These are phyloP conservation scores for Himalopsyche kuldschensis DNA, from an alignment of 2,888 invertebrate genomes.

Conservation along the genomic window DNA sequence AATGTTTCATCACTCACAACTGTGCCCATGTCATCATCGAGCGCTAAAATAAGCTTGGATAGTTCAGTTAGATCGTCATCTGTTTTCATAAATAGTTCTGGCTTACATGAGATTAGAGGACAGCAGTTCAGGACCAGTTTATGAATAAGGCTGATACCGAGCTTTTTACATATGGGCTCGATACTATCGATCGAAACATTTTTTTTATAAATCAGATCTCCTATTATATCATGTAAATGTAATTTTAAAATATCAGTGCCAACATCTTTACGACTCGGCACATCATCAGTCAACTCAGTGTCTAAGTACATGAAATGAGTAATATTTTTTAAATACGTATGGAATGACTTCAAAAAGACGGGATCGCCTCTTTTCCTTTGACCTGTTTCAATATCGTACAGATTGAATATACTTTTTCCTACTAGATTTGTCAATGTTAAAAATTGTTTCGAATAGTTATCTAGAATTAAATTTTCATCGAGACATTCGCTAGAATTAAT, in stretches of 20 bases:
- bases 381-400: neutral
- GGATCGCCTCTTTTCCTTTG: neutral
- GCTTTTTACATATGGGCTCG: conserved; percentile 67
- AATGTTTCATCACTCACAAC: conserved; percentile 5
- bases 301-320: conserved; percentile 48
- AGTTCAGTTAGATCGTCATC: conserved; percentile 52
- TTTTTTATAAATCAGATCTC: conserved; percentile 68
- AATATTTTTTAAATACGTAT: conserved; percentile 62
- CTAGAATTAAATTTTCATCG: neutral
- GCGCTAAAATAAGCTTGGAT: conserved; percentile 46
- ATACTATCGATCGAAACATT: conserved; percentile 68
- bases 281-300: conserved; percentile 46
- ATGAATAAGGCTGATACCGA: conserved; percentile 74
- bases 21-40: conserved; percentile 13
- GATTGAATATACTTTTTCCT: conserved; percentile 18
- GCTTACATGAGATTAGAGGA: conserved; percentile 62
- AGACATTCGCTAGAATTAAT: neutral
- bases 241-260: conserved; percentile 59
- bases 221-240: conserved; percentile 64
- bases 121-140: conserved; percentile 74
- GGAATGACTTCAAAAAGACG: conserved; percentile 57
- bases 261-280: conserved; percentile 45
- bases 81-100: conserved; percentile 42
- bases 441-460: neutral
- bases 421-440: neutral